Conservation (phyloP, 2,888 invertebrate species). For the Ochlodes sylvanus region DNA sequence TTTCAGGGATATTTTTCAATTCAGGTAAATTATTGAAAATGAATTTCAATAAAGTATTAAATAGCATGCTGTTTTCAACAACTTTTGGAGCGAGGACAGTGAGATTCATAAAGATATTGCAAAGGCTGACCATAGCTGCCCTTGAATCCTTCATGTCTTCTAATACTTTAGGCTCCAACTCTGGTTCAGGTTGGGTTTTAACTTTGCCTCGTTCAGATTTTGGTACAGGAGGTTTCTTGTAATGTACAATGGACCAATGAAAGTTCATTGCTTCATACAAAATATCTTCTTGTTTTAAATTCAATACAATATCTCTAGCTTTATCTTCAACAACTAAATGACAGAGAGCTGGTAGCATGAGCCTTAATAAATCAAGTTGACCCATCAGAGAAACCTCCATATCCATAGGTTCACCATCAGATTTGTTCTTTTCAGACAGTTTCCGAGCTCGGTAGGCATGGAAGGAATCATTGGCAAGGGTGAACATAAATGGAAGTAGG, state of each 20-base stretch:
- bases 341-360: conserved; percentile 95
- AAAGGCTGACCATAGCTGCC: conserved; percentile 93
- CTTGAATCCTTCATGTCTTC: conserved; percentile 94
- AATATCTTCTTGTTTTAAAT: conserved; percentile 91
- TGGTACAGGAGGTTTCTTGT: conserved; percentile 92
- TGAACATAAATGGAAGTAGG: conserved; percentile 92
- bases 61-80: conserved; percentile 91
- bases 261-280: conserved; percentile 91
- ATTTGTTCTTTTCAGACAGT: conserved; percentile 87
- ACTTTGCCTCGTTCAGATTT: conserved; percentile 91
- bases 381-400: conserved; percentile 76
- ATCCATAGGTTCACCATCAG: conserved; percentile 82
- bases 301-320: conserved; percentile 91
- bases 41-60: conserved; percentile 92
- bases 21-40: conserved; percentile 94
- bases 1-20: conserved; percentile 92
- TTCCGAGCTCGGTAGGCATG: conserved; percentile 89
- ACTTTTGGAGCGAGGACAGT: conserved; percentile 94
- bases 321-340: conserved; percentile 96
- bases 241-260: conserved; percentile 95
- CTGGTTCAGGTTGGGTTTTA: conserved; percentile 90
- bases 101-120: conserved; percentile 96
- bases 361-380: conserved; percentile 90
- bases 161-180: conserved; percentile 89
- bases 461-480: conserved; percentile 92